A percentile compares a stretch with the other conserved stretches of the same genome.
phyloP scores from a whole-genome alignment of 2,888 invertebrate genomes.

The Tridacna gigas region DNA sequence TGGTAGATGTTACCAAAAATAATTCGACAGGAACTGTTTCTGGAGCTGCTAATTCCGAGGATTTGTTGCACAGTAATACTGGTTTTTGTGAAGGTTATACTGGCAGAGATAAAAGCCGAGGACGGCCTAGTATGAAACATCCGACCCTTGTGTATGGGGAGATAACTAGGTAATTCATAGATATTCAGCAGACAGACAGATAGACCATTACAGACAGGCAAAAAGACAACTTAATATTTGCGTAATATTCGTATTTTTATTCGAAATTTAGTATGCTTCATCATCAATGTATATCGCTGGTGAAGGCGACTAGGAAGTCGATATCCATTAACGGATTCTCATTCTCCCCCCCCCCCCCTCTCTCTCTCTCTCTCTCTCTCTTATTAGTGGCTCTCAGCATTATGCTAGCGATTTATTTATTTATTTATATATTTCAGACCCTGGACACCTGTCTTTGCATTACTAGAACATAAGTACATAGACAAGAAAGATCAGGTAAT shows the following conservation, averaged over 20 bases:
- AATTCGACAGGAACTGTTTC: background rate
- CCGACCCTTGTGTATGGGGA: conserved; percentile 95
- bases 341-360: no score
- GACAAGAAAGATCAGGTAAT: conserved; percentile 43
- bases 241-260: no score
- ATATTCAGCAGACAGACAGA: background rate
- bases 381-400: background rate
- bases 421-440: conserved; percentile 37
- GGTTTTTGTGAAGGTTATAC: background rate
- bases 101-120: conserved; percentile 89
- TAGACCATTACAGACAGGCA: no score
- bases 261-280: no score
- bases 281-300: no score
- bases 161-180: conserved; percentile 91
- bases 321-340: no score
- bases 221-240: no score
- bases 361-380: background rate
- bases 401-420: background rate
- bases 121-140: conserved; percentile 92
- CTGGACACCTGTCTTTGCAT: conserved; percentile 60
- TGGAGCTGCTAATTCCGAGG: background rate
- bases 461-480: conserved; percentile 61
- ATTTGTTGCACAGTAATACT: background rate
- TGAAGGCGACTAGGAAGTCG: no score
- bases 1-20: background rate